These are phyloP conservation scores for Zaprionus tsacasi DNA, from an alignment of 1,140 invertebrate species.

Conservation along the genomic window DNA sequence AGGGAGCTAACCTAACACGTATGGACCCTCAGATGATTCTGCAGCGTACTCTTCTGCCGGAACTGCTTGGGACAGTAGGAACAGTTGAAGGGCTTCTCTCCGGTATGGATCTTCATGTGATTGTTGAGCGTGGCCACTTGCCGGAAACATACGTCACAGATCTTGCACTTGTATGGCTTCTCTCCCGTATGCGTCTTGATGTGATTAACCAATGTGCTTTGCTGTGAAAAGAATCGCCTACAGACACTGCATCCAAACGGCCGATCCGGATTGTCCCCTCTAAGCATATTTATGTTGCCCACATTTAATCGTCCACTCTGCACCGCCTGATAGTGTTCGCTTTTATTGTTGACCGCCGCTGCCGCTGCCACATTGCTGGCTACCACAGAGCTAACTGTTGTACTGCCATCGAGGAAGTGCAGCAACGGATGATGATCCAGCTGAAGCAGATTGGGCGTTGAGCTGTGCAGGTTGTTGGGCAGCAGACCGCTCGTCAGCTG, in stretches of 20 bases:
- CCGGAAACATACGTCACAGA: constrained; percentile 81
- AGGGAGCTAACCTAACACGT: constrained; percentile 61
- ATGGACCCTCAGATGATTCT: constrained; percentile 82
- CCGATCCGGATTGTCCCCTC: constrained; percentile 81
- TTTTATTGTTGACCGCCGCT: constrained; percentile 57
- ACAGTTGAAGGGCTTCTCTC: constrained; percentile 84
- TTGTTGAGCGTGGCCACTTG: constrained; percentile 83
- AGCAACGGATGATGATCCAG: constrained; percentile 79
- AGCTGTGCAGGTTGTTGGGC: constrained; percentile 71
- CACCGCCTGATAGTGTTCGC: constrained; percentile 61
- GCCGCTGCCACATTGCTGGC: constrained; percentile 54
- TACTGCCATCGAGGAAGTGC: constrained; percentile 80
- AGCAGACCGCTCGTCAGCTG: constrained; percentile 66
- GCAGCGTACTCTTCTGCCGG: constrained; percentile 81
- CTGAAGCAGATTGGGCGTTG: constrained; percentile 70
- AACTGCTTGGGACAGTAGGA: constrained; percentile 83
- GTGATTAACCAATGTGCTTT: constrained; percentile 83
- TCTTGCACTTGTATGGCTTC: constrained; percentile 83
- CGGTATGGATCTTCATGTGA: constrained; percentile 84
- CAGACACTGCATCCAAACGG: constrained; percentile 83
- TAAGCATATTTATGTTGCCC: constrained; percentile 72
- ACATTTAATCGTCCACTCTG: constrained; percentile 58
- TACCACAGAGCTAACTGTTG: constrained; percentile 78
- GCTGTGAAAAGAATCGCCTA: constrained; percentile 80
- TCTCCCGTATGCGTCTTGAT: constrained; percentile 84